Base-by-base conservation (phyloP, 2,113 vertebrate genomes). In the Pluvianellus socialis region DNA sequence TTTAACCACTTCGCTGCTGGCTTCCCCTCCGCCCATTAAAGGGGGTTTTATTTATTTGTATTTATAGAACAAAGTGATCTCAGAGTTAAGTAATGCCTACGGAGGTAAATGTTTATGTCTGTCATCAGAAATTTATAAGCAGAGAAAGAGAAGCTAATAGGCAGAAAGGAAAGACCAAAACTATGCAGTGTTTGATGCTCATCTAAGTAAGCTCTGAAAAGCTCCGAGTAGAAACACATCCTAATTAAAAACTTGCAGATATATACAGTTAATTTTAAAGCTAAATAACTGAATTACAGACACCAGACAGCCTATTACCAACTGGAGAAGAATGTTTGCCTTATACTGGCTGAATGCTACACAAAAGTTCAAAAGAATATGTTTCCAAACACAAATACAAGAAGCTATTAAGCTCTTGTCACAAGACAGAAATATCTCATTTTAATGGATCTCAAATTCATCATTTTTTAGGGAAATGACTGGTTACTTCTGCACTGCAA, bases 1-100 rank as follows among this genome's bases (percentile, higher is more conserved):
- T 92, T 98, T 98, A 98, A 98, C 98, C 96, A 89, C 96, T 98
- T 98, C 96, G 6, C 96, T 97, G 97, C 98, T 92, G 45, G 82
- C 93, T 66, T 80, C 94, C 85, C 83, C 91, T 50, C 83, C 82
- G 15, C 91, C 96, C 97, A 97, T 96, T 96, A 97, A 93, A 97
- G 94, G 74, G 86, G 15, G 26, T 87, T 61, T 32, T 96, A 94
- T 97, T 97, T 97, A 97, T 98, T 97, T 97, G 96, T 95, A 97
- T 98, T 97, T 96, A 88, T 94, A 96, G 94, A 93, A 95, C 86
- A 89, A 95, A 97, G 95, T 92, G 96, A 97, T 95, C 96, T 98
- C 96, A 94, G 89, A 96, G 96, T 96, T 88, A 97, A 95, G 96
- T 94, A 93, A 97, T 96, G 97, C 86, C 96, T 49, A 86, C 23